Conservation (phyloP, 2,113 vertebrate genomes). For the Anoplopoma fimbria region DNA sequence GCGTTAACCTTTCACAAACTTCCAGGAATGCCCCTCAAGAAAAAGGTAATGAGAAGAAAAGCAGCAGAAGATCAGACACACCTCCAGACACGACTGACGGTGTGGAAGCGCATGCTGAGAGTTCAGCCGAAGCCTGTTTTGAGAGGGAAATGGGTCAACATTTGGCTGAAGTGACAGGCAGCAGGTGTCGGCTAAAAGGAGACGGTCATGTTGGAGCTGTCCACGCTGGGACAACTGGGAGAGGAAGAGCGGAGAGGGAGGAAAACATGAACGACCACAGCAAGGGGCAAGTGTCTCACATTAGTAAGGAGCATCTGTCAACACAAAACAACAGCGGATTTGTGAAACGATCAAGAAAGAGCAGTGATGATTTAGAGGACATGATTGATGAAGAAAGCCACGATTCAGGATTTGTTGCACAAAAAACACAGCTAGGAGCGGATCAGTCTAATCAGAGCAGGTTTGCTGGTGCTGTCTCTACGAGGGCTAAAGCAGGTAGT, state of each 20-base stretch:
- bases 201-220: slow-evolving; percentile 51
- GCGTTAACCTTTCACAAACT: background rate
- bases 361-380: background rate
- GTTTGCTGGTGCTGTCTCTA: slow-evolving; percentile 61
- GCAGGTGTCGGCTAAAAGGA: slow-evolving; percentile 78
- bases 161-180: slow-evolving; percentile 74
- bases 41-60: slow-evolving; percentile 7
- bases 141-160: slow-evolving; percentile 53
- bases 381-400: background rate
- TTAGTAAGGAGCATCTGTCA: slow-evolving; percentile 1
- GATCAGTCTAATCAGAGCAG: slow-evolving; percentile 30
- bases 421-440: background rate
- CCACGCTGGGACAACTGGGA: slow-evolving; percentile 56
- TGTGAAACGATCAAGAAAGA: slow-evolving; percentile 1
- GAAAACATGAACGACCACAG: slow-evolving; percentile 12
- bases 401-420: background rate
- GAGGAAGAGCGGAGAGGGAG: slow-evolving; percentile 42
- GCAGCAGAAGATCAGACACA: slow-evolving; percentile 24
- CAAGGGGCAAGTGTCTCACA: background rate
- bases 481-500: slow-evolving; percentile 44
- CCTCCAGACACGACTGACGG: background rate
- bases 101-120: slow-evolving; percentile 17
- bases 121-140: slow-evolving; percentile 40
- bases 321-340: slow-evolving; percentile 1
- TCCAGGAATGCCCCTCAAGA: slow-evolving; percentile 29